Evolutionary conservation across 2,888 invertebrate genomes (phyloP).

Genomic region (Platycnemis pennipes): DNA sequence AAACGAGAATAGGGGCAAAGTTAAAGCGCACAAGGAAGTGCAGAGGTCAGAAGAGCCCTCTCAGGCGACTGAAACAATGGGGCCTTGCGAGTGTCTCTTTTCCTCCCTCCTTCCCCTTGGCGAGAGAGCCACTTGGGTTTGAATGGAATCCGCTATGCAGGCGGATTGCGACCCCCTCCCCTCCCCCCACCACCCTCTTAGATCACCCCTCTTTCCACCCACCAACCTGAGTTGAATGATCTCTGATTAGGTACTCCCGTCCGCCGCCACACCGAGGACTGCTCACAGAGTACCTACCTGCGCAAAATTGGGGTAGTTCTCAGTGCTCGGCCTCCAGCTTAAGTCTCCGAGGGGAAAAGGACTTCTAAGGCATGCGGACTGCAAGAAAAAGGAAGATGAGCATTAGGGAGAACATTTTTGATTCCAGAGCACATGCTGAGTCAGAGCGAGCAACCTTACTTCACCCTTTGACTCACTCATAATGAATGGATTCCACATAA

Average conservation of each 20-base stretch:
- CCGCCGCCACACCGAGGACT: neutral
- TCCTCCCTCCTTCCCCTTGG: neutral
- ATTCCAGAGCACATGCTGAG: neutral
- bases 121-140: neutral
- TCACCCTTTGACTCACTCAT: neutral
- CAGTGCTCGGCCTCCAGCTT: neutral
- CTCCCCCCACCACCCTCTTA: neutral
- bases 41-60: neutral
- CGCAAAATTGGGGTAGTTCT: neutral
- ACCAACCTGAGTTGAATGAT: constrained; percentile 1
- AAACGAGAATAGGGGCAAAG: neutral
- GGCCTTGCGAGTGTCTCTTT: neutral
- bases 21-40: neutral
- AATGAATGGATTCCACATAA: neutral
- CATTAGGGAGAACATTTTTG: neutral
- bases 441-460: neutral
- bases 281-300: neutral
- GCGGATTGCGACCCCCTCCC: neutral
- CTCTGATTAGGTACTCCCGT: neutral
- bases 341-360: neutral
- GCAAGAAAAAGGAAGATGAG: neutral
- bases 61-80: neutral
- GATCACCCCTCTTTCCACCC: neutral
- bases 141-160: neutral
- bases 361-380: neutral